Evolutionary conservation across 2,113 vertebrate species (phyloP).

Genomic region (Pomatorhinus ruficollis): DNA sequence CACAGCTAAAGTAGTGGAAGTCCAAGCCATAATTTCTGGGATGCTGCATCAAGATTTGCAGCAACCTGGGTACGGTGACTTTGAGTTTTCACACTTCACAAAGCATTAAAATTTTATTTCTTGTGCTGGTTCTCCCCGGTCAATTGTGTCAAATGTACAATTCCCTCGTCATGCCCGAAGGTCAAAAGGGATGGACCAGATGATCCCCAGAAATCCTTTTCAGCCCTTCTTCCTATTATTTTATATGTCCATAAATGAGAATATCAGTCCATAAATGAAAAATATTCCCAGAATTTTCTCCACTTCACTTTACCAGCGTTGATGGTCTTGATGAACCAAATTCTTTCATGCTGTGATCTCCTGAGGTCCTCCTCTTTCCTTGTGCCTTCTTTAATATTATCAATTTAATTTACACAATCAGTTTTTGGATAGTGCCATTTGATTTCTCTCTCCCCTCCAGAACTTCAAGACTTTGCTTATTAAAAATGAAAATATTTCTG

Average conservation of each 20-base stretch:
- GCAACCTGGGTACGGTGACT: not conserved
- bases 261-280: not conserved
- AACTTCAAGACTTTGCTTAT: not conserved
- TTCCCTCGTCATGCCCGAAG: not conserved
- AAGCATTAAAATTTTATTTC: not conserved
- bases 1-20: not conserved
- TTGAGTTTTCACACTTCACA: not conserved
- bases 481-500: not conserved
- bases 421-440: not conserved
- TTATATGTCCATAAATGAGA: not conserved
- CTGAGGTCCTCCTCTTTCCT: not conserved
- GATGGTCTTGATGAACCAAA: too few relatives aligned
- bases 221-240: not conserved
- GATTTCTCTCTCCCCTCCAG: not conserved
- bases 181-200: not conserved
- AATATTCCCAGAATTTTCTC: not conserved
- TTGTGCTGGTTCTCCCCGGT: not conserved
- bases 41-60: not conserved
- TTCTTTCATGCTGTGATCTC: not conserved
- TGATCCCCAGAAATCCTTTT: not conserved
- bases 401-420: accelerated
- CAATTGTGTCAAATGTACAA: not conserved
- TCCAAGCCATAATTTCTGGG: not conserved
- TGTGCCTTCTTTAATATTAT: not conserved
- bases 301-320: accelerated